Evolutionary conservation across 2,113 vertebrate genomes (phyloP), one percentile per base, ranked within the genome.

Genomic region (Atrichornis clamosus): DNA sequence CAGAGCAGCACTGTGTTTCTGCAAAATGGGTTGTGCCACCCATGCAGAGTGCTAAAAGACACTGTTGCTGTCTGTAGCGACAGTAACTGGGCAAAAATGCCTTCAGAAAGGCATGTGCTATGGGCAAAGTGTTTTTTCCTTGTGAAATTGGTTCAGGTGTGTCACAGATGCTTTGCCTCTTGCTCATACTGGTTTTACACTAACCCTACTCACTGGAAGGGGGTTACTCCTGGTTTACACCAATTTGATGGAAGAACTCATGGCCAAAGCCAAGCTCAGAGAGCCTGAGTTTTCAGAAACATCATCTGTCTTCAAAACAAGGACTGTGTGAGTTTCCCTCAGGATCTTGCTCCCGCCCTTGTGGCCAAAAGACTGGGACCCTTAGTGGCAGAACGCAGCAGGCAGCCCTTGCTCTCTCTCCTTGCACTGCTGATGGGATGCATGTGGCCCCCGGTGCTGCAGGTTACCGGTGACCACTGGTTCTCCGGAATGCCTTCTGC

Each of bases 181-280:
- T 32, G 20, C 58, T 72, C 2, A 0, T 39, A n/a, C 20, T n/a
- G 22, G 15, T 59, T 79, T 88, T 67, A 55, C 15, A 17, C 28
- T 75, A 62, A 52, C 15, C 6, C 19, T 37, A 7, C 42, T 56
- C 20, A 37, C 26, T 75, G 53, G 32, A 63, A 33, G 3, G 8
- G 18, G 15, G 8, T 67, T 68, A n/a, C 30, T 76, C 35, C 47
- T 72, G 56, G 6, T 67, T 90, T 75, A 79, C 35, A 46, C 23
- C 0, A 0, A 6, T 0, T 1, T 2, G 3, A 23, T 44, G 24
- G 46, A 7, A 87, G 46, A 89, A 32, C 26, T 80, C 20, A 9
- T 2, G 3, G 33, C 49, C 24, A 55, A 68, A 42, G 30, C 13
- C 46, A 72, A 2, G 16, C 23, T 32, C 16, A 53, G 39, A 63